Conservation (phyloP, 2,888 invertebrate species). For the Epinotia bilunana region DNA sequence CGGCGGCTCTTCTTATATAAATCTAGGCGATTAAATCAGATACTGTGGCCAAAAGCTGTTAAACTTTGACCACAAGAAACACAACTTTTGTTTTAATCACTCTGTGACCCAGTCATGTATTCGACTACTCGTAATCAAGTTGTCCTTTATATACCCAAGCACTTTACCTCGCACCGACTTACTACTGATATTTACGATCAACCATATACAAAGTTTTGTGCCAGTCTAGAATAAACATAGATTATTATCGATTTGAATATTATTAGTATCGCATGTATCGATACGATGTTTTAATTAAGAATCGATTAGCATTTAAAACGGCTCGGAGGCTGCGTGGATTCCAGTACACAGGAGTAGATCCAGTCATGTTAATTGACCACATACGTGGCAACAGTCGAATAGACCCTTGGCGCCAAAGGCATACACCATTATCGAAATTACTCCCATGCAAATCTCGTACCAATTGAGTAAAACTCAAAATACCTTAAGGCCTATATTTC, state of each 20-base stretch:
- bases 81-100: too few species aligned
- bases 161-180: not conserved
- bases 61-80: too few species aligned
- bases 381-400: slow-evolving; percentile 13
- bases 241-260: slow-evolving; percentile 43
- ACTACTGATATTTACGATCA: slow-evolving; percentile 20
- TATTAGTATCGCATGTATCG: slow-evolving; percentile 44
- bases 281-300: slow-evolving; percentile 56
- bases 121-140: too few species aligned
- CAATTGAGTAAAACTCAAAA: slow-evolving; percentile 1
- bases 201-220: slow-evolving; percentile 19
- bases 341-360: slow-evolving; percentile 57
- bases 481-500: slow-evolving; percentile 17
- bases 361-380: slow-evolving; percentile 65
- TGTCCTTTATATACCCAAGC: not conserved
- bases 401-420: not conserved
- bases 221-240: slow-evolving; percentile 36
- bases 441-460: not conserved
- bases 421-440: slow-evolving; percentile 5
- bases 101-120: too few species aligned
- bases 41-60: too few species aligned
- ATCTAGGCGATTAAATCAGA: too few species aligned
- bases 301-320: slow-evolving; percentile 63
- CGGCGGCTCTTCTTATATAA: too few species aligned
- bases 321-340: slow-evolving; percentile 53